Conservation (phyloP, 2,888 invertebrate species). For the Kuschelorhynchus macadamiae region DNA sequence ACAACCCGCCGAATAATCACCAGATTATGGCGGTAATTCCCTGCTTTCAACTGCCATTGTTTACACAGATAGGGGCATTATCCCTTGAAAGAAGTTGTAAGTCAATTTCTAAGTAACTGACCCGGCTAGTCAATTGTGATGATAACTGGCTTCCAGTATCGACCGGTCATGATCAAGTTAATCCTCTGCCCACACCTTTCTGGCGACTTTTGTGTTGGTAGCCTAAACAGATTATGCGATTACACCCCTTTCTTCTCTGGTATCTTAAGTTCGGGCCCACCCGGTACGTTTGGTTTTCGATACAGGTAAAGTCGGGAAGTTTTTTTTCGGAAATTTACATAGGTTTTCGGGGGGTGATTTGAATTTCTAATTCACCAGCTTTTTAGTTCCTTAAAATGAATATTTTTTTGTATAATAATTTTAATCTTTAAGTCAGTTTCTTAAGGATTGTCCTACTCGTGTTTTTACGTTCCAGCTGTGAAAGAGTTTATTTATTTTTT, state of each 20-base stretch:
- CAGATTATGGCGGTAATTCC: neutral
- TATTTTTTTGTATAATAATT: too few relatives aligned
- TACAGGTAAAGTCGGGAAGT: too few relatives aligned
- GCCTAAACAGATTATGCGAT: constrained; percentile 14
- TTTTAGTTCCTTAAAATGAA: too few relatives aligned
- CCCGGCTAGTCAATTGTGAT: constrained; percentile 16
- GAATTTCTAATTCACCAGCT: too few relatives aligned
- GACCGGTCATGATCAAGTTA: constrained; percentile 17
- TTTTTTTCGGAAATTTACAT: too few relatives aligned
- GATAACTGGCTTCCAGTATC: constrained; percentile 23
- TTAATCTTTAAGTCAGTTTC: too few relatives aligned
- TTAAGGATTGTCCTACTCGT: too few relatives aligned
- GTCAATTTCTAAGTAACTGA: constrained; percentile 9
- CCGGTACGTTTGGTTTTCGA: too few relatives aligned
- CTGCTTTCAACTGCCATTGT: neutral
- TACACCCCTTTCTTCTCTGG: constrained; percentile 28
- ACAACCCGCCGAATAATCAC: neutral
- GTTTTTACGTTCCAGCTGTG: too few relatives aligned
- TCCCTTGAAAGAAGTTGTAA: constrained; percentile 7
- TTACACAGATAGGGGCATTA: constrained; percentile 9
- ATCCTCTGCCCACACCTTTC: constrained; percentile 27
- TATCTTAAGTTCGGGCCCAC: constrained; percentile 18
- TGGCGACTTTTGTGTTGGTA: too few relatives aligned
- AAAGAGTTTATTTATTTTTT: too few relatives aligned
- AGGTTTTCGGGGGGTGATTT: too few relatives aligned